Evolutionary conservation across 2,888 invertebrate genomes (phyloP), one percentile per base, ranked within the genome.

Genomic region (Mesoligia furuncula): DNA sequence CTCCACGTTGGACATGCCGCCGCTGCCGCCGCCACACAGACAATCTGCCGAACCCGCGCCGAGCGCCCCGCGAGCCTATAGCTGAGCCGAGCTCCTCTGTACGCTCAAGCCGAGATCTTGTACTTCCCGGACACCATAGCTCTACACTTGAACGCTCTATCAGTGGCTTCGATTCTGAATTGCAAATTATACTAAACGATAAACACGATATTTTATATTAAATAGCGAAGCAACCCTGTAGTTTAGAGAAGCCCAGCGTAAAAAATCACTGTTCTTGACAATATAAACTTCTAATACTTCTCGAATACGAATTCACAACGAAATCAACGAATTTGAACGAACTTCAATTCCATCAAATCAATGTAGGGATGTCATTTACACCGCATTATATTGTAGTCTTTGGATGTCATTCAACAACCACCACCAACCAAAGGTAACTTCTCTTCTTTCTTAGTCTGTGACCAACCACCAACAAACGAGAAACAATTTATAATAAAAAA

Each of bases 1-100:
- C 97, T 99, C 99, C 89, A 99, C 98, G 96, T 99, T 99, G 89
- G 98, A 98, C 97, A 98, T 98, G 83, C 8, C 78, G 67, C 75
- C 74, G 69, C 54, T 70, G n/a, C 80, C 64, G 59, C 62, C 31
- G 66, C 77, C 67, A 42, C 42, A 11, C 65, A 27, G 64, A 79
- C 64, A n/a, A 65, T 51, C 70, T 65, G 73, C 76, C 67, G 36
- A 48, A 71, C 31, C 48, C 36, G 13, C 57, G n/a, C 72, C 61
- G 13, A 48, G 1, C 39, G n/a, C 74, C 77, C 54, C 27, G 20
- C 13, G 36, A 15, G 39, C 67, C 66, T 59, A 54, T 36, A 69
- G 67, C 64, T 64, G 59, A 67, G 59, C 59, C 36, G 36, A 64
- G 57, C 70, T 45, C 20, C 45, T 42, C n/a, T 61, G 42, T 31